phyloP scores from a whole-genome alignment of 1,140 invertebrate species.

The Drosophila kepulauana region DNA sequence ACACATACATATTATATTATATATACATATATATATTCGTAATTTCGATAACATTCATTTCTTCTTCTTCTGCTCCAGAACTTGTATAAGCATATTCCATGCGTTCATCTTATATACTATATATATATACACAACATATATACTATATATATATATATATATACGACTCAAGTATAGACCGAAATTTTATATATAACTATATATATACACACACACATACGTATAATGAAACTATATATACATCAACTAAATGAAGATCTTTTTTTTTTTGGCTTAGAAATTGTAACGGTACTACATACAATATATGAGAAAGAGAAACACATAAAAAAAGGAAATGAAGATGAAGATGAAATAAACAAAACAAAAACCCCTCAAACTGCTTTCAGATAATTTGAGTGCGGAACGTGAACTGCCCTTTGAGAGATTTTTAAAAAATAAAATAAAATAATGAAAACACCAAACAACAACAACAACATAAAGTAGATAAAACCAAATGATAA shows the following conservation, averaged over 20 bases:
- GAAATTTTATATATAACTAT: constrained; percentile 23
- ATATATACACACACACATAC: constrained; percentile 15
- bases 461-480: constrained; percentile 15
- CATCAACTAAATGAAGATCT: constrained; percentile 17
- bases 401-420: constrained; percentile 79
- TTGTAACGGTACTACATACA: constrained; percentile 31
- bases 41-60: constrained; percentile 2
- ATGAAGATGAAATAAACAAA: not conserved
- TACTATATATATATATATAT: not conserved
- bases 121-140: constrained; percentile 7
- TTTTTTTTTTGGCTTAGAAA: constrained; percentile 51
- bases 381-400: constrained; percentile 58
- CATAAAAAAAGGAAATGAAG: constrained; percentile 16
- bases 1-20: constrained; percentile 38
- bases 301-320: constrained; percentile 20
- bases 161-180: constrained; percentile 16
- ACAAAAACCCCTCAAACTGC: constrained; percentile 37
- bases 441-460: constrained; percentile 37
- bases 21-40: constrained; percentile 29
- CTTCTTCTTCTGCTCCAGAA: constrained; percentile 19
- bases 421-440: constrained; percentile 57
- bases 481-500: constrained; percentile 12
- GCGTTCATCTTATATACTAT: constrained; percentile 9
- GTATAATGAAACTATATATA: constrained; percentile 25
- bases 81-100: constrained; percentile 14